A percentile compares a stretch with the other conserved stretches of the same genome.
Conservation (phyloP, 2,797 vertebrate species). For the Pyrocephalus nanus region DNA sequence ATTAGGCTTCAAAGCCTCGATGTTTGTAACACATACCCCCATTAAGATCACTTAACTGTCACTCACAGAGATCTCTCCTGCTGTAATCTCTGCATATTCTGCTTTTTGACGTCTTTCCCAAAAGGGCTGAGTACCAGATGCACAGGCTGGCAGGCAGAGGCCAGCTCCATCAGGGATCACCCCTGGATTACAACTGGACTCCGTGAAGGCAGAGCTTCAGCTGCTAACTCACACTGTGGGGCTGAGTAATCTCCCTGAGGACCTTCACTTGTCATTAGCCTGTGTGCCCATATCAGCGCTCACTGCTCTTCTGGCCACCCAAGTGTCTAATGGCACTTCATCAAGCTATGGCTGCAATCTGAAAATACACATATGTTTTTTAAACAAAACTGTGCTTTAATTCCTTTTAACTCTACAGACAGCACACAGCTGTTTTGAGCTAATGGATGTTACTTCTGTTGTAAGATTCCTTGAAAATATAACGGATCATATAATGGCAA, state of each 20-base stretch:
- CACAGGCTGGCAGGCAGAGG: background rate
- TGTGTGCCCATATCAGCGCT: background rate
- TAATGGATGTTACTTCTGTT: slow-evolving; percentile 41
- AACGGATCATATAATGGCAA: slow-evolving; percentile 63
- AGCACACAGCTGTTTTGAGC: slow-evolving; percentile 38
- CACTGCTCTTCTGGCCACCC: slow-evolving; percentile 23
- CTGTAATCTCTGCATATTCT: background rate
- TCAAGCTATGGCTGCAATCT: background rate
- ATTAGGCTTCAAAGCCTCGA: background rate
- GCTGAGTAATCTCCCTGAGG: background rate
- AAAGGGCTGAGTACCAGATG: background rate
- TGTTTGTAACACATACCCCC: background rate
- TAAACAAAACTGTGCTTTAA: slow-evolving; percentile 7
- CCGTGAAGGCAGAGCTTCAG: background rate
- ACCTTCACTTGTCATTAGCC: background rate
- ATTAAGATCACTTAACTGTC: background rate
- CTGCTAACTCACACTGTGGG: background rate
- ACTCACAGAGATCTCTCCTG: background rate
- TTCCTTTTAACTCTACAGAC: slow-evolving; percentile 40
- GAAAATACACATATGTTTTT: background rate
- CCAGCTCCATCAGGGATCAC: background rate
- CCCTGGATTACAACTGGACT: background rate
- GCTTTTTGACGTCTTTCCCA: background rate
- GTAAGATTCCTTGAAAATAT: slow-evolving; percentile 45
- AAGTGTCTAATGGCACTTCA: background rate